Conservation (phyloP, 2,113 vertebrate genomes). For the Regulus satrapa region DNA sequence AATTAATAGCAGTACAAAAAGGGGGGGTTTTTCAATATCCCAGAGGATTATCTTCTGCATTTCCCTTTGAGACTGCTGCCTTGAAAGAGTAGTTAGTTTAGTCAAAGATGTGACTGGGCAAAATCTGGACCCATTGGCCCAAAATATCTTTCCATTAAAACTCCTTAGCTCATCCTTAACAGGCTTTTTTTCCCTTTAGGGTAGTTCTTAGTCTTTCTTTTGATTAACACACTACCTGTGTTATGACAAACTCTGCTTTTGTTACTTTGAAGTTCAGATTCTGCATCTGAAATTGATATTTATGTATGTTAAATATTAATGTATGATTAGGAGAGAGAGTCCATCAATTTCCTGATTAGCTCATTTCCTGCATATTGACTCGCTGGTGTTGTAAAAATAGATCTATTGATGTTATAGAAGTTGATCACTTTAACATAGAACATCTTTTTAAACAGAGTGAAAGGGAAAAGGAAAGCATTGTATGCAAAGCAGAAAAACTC, state of each 20-base stretch:
- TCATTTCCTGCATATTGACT: background rate
- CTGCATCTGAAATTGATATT: background rate
- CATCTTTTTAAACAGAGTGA: background rate
- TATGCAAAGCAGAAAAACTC: background rate
- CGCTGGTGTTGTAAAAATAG: background rate
- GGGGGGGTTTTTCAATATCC: background rate
- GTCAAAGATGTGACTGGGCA: background rate
- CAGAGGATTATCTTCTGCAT: background rate
- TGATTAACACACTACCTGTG: background rate
- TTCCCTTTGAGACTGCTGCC: background rate
- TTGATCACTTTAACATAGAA: background rate
- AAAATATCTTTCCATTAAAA: background rate
- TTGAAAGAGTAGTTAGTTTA: background rate
- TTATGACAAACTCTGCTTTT: background rate
- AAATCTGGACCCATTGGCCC: background rate
- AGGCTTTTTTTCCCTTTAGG: background rate
- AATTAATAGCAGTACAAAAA: background rate
- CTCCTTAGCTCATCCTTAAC: background rate
- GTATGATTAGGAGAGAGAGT: background rate
- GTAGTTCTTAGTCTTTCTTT: background rate
- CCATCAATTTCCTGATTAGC: background rate
- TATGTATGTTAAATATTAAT: background rate
- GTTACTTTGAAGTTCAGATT: background rate
- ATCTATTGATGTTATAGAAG: background rate
- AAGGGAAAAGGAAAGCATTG: background rate